These are phyloP conservation scores for Zosterops borbonicus DNA, from an alignment of 2,113 vertebrate species.

Conservation along the genomic window DNA sequence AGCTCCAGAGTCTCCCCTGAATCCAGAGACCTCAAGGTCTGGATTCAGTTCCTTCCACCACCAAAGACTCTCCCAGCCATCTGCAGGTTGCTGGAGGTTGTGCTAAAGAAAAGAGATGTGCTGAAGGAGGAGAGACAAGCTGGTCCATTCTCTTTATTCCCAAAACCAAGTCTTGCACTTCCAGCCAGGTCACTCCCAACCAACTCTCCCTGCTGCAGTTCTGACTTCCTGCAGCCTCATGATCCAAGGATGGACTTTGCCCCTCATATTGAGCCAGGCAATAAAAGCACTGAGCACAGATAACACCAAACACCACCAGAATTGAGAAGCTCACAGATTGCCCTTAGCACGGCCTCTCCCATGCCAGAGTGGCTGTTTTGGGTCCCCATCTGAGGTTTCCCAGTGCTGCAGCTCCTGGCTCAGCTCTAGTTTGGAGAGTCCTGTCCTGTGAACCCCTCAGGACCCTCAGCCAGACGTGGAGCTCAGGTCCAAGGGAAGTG, in stretches of 20 bases:
- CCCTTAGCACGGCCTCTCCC: neutral
- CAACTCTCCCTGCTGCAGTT: neutral
- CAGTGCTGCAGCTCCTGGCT: neutral
- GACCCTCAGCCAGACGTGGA: conserved; percentile 51
- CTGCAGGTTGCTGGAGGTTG: neutral
- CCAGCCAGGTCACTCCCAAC: neutral
- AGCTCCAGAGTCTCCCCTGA: neutral
- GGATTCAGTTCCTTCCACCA: neutral
- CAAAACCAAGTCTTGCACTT: neutral
- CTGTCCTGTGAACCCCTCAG: neutral
- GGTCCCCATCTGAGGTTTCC: neutral
- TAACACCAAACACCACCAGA: neutral
- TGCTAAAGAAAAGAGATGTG: neutral
- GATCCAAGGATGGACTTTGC: neutral
- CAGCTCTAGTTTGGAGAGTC: conserved; percentile 58
- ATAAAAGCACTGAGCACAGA: neutral
- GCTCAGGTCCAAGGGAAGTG: conserved; percentile 54
- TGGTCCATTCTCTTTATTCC: neutral
- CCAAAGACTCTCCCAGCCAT: neutral
- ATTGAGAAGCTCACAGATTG: neutral
- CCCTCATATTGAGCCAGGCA: neutral
- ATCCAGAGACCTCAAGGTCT: neutral
- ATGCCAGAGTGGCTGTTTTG: neutral
- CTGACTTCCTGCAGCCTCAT: neutral
- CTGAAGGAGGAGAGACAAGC: neutral